A percentile compares a stretch with the other conserved stretches of the same genome.
phyloP scores from a whole-genome alignment of 1,140 invertebrate species.

The Amyelois transitella region DNA sequence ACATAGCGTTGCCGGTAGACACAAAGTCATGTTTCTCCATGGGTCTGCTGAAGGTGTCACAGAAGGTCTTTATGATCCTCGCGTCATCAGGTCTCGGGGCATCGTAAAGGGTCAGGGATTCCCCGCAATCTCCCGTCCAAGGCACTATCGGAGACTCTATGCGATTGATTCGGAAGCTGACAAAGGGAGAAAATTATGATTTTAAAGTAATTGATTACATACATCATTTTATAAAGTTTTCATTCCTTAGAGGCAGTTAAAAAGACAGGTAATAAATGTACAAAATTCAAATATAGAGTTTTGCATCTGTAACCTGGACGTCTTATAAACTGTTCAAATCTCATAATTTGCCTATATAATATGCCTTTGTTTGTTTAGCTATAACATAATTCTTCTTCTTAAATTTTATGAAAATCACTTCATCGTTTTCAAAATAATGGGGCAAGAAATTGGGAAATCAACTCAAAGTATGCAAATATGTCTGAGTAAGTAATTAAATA shows the following conservation, averaged over 20 bases:
- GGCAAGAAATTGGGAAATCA: no score
- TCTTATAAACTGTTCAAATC: no score
- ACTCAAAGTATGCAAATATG: no score
- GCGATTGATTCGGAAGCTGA: slow-evolving; percentile 89
- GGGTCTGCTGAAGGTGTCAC: slow-evolving; percentile 91
- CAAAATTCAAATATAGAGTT: no score
- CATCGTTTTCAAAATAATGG: no score
- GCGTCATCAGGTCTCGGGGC: slow-evolving; percentile 89
- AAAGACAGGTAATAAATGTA: no score
- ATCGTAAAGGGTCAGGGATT: slow-evolving; percentile 91
- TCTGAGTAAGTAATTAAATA: no score
- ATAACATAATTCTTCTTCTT: no score
- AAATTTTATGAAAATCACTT: no score
- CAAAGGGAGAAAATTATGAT: neutral
- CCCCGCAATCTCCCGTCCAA: slow-evolving; percentile 90
- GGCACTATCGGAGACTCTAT: slow-evolving; percentile 91
- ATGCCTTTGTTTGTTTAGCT: no score
- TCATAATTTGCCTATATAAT: no score
- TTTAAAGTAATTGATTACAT: neutral
- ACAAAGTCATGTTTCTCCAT: slow-evolving; percentile 95
- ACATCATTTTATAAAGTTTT: neutral
- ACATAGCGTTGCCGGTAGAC: slow-evolving; percentile 88
- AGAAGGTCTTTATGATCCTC: slow-evolving; percentile 92
- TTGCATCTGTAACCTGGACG: no score
- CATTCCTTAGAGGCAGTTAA: neutral